Base-by-base conservation (phyloP, 2,888 invertebrate genomes). In the Sussaba pulchella region DNA sequence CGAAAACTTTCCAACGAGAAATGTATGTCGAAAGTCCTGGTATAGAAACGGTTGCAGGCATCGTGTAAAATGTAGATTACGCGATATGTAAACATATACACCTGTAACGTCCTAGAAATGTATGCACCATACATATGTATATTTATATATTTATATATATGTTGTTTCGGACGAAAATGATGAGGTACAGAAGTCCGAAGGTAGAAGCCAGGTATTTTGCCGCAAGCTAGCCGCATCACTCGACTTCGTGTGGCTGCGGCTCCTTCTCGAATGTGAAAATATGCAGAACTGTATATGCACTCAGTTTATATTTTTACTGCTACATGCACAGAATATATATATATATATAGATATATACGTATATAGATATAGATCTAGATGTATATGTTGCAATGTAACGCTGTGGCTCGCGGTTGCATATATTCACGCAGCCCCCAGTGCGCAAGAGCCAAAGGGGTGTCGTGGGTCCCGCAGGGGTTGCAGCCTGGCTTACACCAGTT, bases 161-260 rank as follows among this genome's bases (percentile, higher is more conserved):
- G 50, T 41, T 64, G 17, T 19, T 39, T 61, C 63, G 36, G 21
- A 57, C 10, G 14, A 14, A 17, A n/a, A 26, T 31, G 26, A 52
- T 36, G 77, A 70, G 17, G 63, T 77, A 52, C 57, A 57, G 74
- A 75, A 75, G 59, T 80, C 66, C 10, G 59, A 19, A 66, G 50
- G 59, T 43, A 67, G 71, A 54, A 80, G 61, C 66, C 66, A 45
- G 75, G 57, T 80, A 75, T 75, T 75, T n/a, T 80, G 71, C 79
- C 79, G 61, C 75, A 71, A 64, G 31, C 61, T 21, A 21, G 64
- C 71, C 66, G 50, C 79, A 74, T 57, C 61, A 8, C 50, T 26
- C 54, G 43, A 41, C 47, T 47, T 14, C 47, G 50, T 43, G 39
- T 50, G 71, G 47, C 66, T 75, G 70, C 70, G 36, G 52, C 67